Evolutionary conservation across 2,797 vertebrate species (phyloP).

Genomic region (Ciconia nigra): DNA sequence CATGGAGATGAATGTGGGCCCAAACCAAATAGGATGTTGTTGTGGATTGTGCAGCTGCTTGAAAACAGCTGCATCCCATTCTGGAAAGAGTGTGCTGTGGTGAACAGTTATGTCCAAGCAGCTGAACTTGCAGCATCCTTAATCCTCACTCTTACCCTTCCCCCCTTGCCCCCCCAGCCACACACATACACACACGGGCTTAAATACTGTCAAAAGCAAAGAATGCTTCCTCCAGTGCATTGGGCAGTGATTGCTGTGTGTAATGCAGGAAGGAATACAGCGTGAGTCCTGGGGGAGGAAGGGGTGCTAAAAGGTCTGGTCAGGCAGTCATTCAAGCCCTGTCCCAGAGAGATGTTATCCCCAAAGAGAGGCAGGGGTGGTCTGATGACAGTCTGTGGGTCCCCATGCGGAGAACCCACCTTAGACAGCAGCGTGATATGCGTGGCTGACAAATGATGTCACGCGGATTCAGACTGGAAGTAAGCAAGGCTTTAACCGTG

Average conservation of each 20-base stretch:
- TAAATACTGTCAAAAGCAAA: neutral
- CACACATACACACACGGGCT: neutral
- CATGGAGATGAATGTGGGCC: neutral
- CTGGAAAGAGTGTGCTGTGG: neutral
- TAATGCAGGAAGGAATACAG: neutral
- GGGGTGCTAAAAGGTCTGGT: neutral
- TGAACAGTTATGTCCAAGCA: neutral
- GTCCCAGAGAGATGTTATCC: neutral
- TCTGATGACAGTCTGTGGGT: neutral
- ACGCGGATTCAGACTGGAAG: neutral
- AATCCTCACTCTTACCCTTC: neutral
- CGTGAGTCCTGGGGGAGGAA: neutral
- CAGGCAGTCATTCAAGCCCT: neutral
- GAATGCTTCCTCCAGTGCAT: neutral
- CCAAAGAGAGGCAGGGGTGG: neutral
- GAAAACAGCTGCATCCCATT: neutral
- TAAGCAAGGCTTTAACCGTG: neutral
- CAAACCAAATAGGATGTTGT: neutral
- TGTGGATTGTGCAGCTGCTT: neutral
- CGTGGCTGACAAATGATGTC: neutral
- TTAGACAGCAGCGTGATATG: neutral
- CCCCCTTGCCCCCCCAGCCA: accelerated
- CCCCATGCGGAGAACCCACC: neutral
- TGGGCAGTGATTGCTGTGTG: neutral
- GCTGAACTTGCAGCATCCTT: neutral